Evolutionary conservation across 2,888 invertebrate genomes (phyloP).

Genomic region (Clanis bilineata): DNA sequence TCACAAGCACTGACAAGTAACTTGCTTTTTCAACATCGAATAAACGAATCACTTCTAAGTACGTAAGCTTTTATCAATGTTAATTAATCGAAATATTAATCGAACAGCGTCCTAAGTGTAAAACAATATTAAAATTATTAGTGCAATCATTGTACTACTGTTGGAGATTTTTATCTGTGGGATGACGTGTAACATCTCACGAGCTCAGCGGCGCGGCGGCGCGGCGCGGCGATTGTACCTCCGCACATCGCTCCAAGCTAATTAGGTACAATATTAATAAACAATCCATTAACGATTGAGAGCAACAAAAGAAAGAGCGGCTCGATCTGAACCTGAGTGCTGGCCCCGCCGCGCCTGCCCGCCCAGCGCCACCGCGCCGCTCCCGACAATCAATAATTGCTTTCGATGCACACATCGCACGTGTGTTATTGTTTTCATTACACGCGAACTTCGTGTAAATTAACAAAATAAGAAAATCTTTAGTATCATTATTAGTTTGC

Average conservation of each 20-base stretch:
- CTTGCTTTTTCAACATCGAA: not conserved
- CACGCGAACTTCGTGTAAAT: not conserved
- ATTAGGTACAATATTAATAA: slow-evolving; percentile 64
- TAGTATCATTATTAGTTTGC: not conserved
- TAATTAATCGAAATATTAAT: slow-evolving; percentile 33
- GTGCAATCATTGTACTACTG: slow-evolving; percentile 27
- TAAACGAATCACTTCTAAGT: slow-evolving; percentile 1
- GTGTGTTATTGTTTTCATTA: slow-evolving; percentile 27
- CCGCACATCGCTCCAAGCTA: slow-evolving; percentile 29
- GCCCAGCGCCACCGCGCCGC: not conserved
- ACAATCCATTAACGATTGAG: slow-evolving; percentile 55
- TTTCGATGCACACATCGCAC: slow-evolving; percentile 20
- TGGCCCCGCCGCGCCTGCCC: not conserved
- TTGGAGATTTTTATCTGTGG: slow-evolving; percentile 43
- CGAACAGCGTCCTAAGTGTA: slow-evolving; percentile 36
- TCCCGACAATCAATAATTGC: slow-evolving; percentile 18
- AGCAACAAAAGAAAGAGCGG: slow-evolving; percentile 35
- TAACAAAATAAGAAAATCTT: not conserved
- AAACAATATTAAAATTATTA: slow-evolving; percentile 37
- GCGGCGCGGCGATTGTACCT: not conserved
- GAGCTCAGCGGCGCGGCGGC: slow-evolving; percentile 19
- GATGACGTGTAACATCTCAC: slow-evolving; percentile 21
- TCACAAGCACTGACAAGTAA: not conserved
- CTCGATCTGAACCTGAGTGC: slow-evolving; percentile 10
- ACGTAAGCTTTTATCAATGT: slow-evolving; percentile 16